Percentiles rank a stretch among this genome's conserved stretches.
Evolutionary conservation across 2,888 invertebrate species (phyloP).

Genomic region (Cenopis cana): DNA sequence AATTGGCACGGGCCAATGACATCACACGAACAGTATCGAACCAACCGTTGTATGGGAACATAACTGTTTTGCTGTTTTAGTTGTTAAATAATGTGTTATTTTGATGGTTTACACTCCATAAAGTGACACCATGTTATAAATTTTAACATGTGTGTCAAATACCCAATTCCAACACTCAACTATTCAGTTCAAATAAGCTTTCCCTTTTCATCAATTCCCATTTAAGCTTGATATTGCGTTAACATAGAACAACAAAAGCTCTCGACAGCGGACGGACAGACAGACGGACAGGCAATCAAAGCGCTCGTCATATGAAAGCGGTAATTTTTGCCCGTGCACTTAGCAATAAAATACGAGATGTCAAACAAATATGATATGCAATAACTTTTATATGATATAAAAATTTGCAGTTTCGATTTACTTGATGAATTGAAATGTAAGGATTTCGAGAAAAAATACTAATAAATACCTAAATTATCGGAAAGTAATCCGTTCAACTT

Average conservation of each 20-base stretch:
- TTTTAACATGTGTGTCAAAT: no score
- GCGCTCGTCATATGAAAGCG: conserved; percentile 46
- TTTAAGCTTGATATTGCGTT: conserved; percentile 33
- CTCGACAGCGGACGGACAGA: conserved; percentile 49
- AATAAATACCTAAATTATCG: no score
- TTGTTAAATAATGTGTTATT: no score
- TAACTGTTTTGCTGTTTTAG: no score
- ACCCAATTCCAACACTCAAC: neutral
- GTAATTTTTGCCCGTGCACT: conserved; percentile 58
- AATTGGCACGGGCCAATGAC: no score
- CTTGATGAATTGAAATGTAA: neutral
- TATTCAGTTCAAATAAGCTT: neutral
- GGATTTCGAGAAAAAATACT: neutral
- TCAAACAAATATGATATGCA: no score
- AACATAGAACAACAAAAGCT: conserved; percentile 41
- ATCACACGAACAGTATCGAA: no score
- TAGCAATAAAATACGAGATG: neutral
- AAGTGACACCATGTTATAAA: no score
- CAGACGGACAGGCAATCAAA: conserved; percentile 68
- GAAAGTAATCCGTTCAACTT: no score
- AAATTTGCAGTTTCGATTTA: neutral
- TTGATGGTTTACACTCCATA: no score
- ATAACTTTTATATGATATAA: neutral
- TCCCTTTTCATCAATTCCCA: conserved; percentile 25
- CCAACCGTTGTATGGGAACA: no score